Evolutionary conservation across 2,797 vertebrate genomes (phyloP), one percentile per base, ranked within the genome.

Genomic region (Ciconia nigra): DNA sequence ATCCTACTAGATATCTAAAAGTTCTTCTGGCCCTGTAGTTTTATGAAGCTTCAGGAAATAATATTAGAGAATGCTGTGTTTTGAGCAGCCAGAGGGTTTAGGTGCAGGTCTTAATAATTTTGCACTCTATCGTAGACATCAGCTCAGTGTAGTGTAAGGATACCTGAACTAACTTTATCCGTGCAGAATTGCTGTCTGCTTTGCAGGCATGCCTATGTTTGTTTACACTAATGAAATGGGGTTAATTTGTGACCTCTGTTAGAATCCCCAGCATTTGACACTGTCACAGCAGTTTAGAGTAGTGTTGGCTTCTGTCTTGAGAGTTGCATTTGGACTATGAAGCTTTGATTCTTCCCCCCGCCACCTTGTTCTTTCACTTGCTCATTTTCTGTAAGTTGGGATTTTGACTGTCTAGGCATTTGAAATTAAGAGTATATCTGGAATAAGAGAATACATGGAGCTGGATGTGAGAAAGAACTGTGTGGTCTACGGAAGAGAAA

Each of bases 51-150:
- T 7, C 10, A n/a, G 52, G 62, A 44, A 71, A 1, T 29, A 7
- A 2, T 17, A 5, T 8, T n/a, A 7, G 39, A 62, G 26, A 42
- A 18, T 21, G 29, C 35, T 84, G 24, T 41, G 29, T 72, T 82
- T 42, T 46, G 28, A 59, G 29, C 47, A 83, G 37, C 11, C 7
- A 14, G 41, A n/a, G 11, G 6, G 19, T 39, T 31, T 15, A 17
- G 22, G 10, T 72, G 31, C 44, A 46, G 47, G 4, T 47, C 4
- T 41, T 20, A 10, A 9, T 57, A n/a, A 14, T 49, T 63, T 81
- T 86, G n/a, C 29, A 12, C 8, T 51, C 33, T 15, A 1, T 29
- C 0, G 0, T 6, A 65, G 41, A 4, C 26, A 5, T 13, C 14
- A 16, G 10, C 9, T 46, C 41, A 29, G 5, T 3, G 33, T 35